Evolutionary conservation across 2,888 invertebrate genomes (phyloP).

Genomic region (Liopterus haemorrhoidalis): DNA sequence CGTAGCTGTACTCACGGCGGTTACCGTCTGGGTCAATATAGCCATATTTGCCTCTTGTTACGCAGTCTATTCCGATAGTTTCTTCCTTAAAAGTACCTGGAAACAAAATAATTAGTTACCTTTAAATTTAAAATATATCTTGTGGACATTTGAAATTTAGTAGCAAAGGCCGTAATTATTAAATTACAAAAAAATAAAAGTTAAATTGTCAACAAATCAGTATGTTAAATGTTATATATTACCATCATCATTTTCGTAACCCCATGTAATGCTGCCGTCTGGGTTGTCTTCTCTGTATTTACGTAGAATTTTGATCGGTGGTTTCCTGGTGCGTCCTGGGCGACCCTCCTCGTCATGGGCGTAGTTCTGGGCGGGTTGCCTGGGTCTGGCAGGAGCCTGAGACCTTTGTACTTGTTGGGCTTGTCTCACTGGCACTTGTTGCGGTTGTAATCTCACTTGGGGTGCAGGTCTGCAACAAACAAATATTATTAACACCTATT

Average conservation of each 20-base stretch:
- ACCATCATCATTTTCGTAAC: conserved; percentile 85
- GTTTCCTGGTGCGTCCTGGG: conserved; percentile 42
- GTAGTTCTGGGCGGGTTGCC: conserved; percentile 37
- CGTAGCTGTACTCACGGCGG: conserved; percentile 74
- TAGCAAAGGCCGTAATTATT: too few relatives aligned
- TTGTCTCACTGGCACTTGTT: conserved; percentile 47
- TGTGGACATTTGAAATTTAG: too few relatives aligned
- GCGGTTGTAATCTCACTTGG: too few relatives aligned
- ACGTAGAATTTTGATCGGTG: conserved; percentile 44
- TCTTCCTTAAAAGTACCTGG: conserved; percentile 81
- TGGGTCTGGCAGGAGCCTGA: conserved; percentile 48
- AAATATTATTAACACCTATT: too few relatives aligned
- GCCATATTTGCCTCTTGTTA: conserved; percentile 70
- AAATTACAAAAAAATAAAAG: too few relatives aligned
- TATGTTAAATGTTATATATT: too few relatives aligned
- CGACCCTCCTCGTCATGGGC: conserved; percentile 40
- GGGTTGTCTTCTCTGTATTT: conserved; percentile 71
- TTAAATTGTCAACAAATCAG: too few relatives aligned
- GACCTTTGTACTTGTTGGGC: conserved; percentile 52
- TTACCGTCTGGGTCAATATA: conserved; percentile 79
- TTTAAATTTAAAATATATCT: too few relatives aligned
- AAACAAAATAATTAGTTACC: too few relatives aligned
- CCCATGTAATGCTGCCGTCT: conserved; percentile 81
- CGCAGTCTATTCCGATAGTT: conserved; percentile 66
- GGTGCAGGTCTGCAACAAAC: conserved; percentile 20